These are phyloP conservation scores for Himantopus leucocephalus DNA, from an alignment of 2,113 vertebrate genomes.

Conservation along the genomic window DNA sequence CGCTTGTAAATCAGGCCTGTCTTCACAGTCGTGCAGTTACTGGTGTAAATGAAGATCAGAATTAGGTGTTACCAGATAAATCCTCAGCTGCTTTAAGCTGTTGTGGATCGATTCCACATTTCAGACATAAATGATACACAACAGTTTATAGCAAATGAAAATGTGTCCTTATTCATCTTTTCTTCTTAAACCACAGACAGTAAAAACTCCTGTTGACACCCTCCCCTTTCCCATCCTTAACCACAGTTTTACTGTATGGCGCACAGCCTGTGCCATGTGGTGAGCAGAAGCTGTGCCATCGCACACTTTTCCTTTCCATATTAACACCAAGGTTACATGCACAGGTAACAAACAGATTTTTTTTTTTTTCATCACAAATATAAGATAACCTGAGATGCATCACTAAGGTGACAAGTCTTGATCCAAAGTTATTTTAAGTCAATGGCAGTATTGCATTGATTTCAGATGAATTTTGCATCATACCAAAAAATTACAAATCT, in stretches of 20 bases:
- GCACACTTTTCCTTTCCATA: not conserved
- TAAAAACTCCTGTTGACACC: not conserved
- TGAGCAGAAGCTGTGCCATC: not conserved
- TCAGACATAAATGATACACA: not conserved
- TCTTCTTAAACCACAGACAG: not conserved
- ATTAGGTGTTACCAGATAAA: not conserved
- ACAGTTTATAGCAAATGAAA: not conserved
- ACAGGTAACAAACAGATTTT: not conserved
- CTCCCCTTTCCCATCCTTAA: not conserved
- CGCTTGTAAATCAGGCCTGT: not conserved
- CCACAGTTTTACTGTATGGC: not conserved
- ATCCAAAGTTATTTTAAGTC: not conserved
- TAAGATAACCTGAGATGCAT: not conserved
- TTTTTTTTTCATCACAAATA: not conserved
- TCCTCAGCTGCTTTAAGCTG: not conserved
- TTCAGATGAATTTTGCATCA: not conserved
- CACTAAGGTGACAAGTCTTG: not conserved
- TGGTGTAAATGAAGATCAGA: not conserved
- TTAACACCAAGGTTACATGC: rapidly evolving
- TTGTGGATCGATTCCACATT: not conserved
- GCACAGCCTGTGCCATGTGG: no score
- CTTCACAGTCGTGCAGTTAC: not conserved
- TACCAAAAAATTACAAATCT: not conserved
- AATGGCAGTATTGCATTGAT: not conserved
- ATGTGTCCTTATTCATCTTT: not conserved